Evolutionary conservation across 2,888 invertebrate genomes (phyloP).

Genomic region (Adelphocoris suturalis): DNA sequence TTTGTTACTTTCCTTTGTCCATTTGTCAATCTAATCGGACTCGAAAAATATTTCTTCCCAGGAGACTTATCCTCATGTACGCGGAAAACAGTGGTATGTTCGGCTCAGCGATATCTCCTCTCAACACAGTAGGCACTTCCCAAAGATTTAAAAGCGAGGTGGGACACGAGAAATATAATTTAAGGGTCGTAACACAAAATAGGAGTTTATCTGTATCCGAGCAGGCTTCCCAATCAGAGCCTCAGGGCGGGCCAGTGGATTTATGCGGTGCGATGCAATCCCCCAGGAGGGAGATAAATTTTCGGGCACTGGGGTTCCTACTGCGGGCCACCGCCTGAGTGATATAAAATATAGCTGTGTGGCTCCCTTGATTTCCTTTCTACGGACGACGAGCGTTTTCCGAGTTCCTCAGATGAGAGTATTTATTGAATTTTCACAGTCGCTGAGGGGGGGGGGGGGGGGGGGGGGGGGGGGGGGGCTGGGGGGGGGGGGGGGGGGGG

Average conservation of each 20-base stretch:
- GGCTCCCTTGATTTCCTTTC: slow-evolving; percentile 14
- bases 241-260: slow-evolving; percentile 8
- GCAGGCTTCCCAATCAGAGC: slow-evolving; percentile 30
- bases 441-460: too few relatives aligned
- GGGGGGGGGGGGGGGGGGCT: too few relatives aligned
- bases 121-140: background rate
- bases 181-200: slow-evolving; percentile 34
- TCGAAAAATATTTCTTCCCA: background rate
- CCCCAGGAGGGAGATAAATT: slow-evolving; percentile 34
- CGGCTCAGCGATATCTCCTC: background rate
- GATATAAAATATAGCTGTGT: slow-evolving; percentile 20
- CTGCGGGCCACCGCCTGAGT: background rate
- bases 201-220: slow-evolving; percentile 25
- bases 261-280: slow-evolving; percentile 30
- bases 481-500: too few relatives aligned
- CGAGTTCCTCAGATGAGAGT: too few relatives aligned
- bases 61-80: background rate
- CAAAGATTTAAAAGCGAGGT: background rate
- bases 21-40: too few relatives aligned
- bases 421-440: too few relatives aligned
- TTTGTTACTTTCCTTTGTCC: too few relatives aligned
- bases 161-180: slow-evolving; percentile 34
- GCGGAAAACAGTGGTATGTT: background rate
- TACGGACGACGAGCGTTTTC: background rate
- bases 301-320: background rate